Percentiles rank a stretch among this genome's conserved stretches.
Evolutionary conservation across 2,113 vertebrate genomes (phyloP).

Genomic region (Pontoporia blainvillei): DNA sequence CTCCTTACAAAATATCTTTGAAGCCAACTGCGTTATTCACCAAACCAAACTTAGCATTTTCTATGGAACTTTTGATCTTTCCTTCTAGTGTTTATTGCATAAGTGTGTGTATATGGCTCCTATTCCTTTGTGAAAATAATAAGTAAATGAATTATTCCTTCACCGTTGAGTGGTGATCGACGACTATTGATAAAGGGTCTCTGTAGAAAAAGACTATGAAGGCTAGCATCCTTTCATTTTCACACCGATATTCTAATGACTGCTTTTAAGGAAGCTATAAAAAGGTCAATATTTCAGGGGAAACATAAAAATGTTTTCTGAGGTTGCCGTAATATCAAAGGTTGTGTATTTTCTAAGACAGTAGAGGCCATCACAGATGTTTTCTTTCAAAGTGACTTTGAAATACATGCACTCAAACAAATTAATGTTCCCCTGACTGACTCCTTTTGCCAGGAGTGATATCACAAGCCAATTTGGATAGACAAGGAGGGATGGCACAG

Average conservation of each 20-base stretch:
- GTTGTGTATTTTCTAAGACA: background rate
- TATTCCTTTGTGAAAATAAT: background rate
- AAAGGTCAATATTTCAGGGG: background rate
- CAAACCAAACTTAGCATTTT: background rate
- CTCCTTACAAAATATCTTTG: background rate
- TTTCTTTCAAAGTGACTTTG: background rate
- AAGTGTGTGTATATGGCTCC: accelerated
- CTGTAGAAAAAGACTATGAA: background rate
- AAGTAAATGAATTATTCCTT: background rate
- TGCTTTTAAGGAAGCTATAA: background rate
- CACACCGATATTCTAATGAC: background rate
- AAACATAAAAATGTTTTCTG: background rate
- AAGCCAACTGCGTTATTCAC: too few species aligned
- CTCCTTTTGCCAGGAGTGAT: background rate
- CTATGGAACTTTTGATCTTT: background rate
- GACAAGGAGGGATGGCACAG: background rate
- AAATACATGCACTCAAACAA: background rate
- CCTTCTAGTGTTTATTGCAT: too few species aligned
- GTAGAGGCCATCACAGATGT: background rate
- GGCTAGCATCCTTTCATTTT: background rate
- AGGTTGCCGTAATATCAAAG: background rate
- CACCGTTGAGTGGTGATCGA: background rate
- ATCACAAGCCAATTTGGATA: background rate
- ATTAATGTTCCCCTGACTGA: background rate
- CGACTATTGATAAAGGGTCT: background rate